These are phyloP conservation scores for Argyrosomus regius DNA, from an alignment of 2,797 vertebrate species.

Conservation along the genomic window DNA sequence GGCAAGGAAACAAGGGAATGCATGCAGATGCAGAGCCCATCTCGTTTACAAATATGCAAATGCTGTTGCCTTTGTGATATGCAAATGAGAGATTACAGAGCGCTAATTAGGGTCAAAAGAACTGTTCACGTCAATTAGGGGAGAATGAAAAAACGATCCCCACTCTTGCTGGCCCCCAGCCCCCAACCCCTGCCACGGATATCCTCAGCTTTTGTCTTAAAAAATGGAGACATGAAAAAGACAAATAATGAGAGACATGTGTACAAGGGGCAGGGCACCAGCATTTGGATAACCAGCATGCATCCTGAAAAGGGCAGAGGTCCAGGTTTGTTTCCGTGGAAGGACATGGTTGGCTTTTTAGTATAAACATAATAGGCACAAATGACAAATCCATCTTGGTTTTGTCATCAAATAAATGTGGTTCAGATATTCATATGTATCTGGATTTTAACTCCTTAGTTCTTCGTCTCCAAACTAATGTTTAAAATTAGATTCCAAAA, in stretches of 20 bases:
- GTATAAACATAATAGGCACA: constrained; percentile 29
- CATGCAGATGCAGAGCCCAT: constrained; percentile 88
- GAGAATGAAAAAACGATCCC: constrained; percentile 86
- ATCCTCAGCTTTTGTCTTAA: constrained; percentile 85
- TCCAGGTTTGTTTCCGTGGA: constrained; percentile 60
- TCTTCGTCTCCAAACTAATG: neutral
- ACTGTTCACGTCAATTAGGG: constrained; percentile 93
- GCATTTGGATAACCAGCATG: constrained; percentile 65
- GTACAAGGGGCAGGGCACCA: constrained; percentile 61
- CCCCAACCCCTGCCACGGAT: constrained; percentile 80
- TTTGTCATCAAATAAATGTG: neutral
- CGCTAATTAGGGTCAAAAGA: constrained; percentile 98
- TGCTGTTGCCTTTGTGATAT: constrained; percentile 94
- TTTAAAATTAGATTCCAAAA: constrained; percentile 7
- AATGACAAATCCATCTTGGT: constrained; percentile 18
- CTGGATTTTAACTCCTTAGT: constrained; percentile 10
- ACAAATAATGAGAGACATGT: constrained; percentile 78
- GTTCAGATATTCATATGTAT: constrained; percentile 10
- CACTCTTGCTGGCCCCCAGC: constrained; percentile 78
- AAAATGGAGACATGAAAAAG: constrained; percentile 83
- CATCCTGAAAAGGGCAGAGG: constrained; percentile 68
- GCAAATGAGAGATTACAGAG: constrained; percentile 94
- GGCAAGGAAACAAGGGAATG: constrained; percentile 85
- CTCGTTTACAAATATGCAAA: constrained; percentile 97
- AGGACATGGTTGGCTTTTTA: constrained; percentile 38